Conservation (phyloP, 2,888 invertebrate genomes). For the Drosophila neonasuta region DNA sequence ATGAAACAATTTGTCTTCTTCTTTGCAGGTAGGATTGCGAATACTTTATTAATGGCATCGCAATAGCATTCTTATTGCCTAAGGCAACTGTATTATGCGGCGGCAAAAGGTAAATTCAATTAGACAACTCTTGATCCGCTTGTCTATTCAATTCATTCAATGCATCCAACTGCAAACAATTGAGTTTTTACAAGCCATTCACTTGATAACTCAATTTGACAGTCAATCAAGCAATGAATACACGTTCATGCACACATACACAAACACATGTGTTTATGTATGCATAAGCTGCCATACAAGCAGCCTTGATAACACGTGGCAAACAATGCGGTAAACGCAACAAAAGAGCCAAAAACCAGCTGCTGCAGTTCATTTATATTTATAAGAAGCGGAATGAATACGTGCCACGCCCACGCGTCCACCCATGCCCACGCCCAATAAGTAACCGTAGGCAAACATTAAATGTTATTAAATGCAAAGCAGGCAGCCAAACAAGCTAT, state of each 20-base stretch:
- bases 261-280: conserved; percentile 16
- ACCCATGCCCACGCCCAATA: conserved; percentile 40
- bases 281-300: conserved; percentile 26
- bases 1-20: not conserved
- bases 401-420: conserved; percentile 20
- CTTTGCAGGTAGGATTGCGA: not conserved
- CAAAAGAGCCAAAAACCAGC: conserved; percentile 42
- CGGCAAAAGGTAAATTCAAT: conserved; percentile 52
- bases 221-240: conserved; percentile 61
- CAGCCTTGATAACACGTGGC: conserved; percentile 22
- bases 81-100: conserved; percentile 1
- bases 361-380: conserved; percentile 68
- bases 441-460: conserved; percentile 61
- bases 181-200: conserved; percentile 36
- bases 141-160: conserved; percentile 21
- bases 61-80: not conserved
- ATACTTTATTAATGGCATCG: not conserved
- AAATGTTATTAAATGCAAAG: conserved; percentile 74
- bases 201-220: conserved; percentile 62
- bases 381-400: conserved; percentile 49
- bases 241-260: not conserved
- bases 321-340: conserved; percentile 72
- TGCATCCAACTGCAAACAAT: conserved; percentile 40
- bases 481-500: conserved; percentile 54
- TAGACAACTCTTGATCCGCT: conserved; percentile 32